Base-by-base conservation (phyloP, 1,140 invertebrate species). In the Solenopsis invicta region DNA sequence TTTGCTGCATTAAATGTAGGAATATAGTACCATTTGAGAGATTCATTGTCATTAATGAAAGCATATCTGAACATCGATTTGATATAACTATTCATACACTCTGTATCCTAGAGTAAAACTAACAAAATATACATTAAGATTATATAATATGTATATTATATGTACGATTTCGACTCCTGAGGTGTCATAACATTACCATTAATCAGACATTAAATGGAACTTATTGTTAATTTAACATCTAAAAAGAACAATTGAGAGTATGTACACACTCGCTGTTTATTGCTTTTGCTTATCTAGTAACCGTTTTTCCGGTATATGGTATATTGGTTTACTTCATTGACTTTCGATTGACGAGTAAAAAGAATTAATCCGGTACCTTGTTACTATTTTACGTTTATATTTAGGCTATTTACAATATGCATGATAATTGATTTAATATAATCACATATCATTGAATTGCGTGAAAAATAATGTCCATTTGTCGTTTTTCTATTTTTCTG, bases 101-200 rank as follows among this genome's bases (percentile, higher is more conserved):
- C 18, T 56, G 29, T 50, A 81, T 81, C 50, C 48, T 59, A 50
- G 29, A 29, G n/a, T 72, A 48, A 24, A 48, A 84, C 69, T 84
- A 84, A 84, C 41, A 48, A 61, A 82, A 61, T 16, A 64, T 64
- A 59, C 37, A 61, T 24, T 41, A 67, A 67, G 37, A 80, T 69
- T 48, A 67, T 34, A 18, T 37, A 48, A 62, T 66, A 59, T 52
- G 41, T 69, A 16, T 78, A 37, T 34, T 78, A 34, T 21, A 52
- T 93, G 91, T 93, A 92, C 94, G 94, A 95, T 95, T 94, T 95
- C 95, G 95, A 91, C 95, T 95, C 95, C 94, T 95, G 95, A 95
- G 95, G 94, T 95, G 94, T 84, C 92, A 91, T 92, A 84, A 76
- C 89, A 76, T 90, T 77, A 52, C 67, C 54, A 90, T 90, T 88